Evolutionary conservation across 2,797 vertebrate genomes (phyloP).

Genomic region (Limnodromus scolopaceus): DNA sequence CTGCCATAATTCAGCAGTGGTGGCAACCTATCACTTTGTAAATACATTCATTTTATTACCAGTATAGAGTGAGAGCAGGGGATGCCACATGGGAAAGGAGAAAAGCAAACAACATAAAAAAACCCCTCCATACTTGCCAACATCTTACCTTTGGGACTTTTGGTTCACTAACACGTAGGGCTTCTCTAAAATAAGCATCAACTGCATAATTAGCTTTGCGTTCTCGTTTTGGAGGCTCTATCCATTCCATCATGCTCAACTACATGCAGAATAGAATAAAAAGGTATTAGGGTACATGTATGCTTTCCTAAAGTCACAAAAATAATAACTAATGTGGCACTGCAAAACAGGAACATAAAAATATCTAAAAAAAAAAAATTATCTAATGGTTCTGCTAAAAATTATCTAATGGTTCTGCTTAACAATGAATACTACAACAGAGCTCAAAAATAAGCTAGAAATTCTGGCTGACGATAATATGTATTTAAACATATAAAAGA

Average conservation of each 20-base stretch:
- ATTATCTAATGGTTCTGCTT: neutral
- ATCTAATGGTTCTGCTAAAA: neutral
- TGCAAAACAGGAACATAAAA: neutral
- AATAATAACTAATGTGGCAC: neutral
- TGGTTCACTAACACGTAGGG: slow-evolving; percentile 87
- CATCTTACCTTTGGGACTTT: slow-evolving; percentile 86
- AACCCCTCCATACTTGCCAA: neutral
- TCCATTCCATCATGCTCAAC: slow-evolving; percentile 89
- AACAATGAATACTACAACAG: neutral
- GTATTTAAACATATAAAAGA: neutral
- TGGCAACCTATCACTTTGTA: neutral
- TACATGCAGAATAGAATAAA: slow-evolving; percentile 49
- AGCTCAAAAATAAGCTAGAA: neutral
- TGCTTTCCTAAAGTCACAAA: neutral
- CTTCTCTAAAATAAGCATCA: slow-evolving; percentile 90
- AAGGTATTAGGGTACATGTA: neutral
- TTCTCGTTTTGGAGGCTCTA: slow-evolving; percentile 89
- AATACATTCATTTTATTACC: neutral
- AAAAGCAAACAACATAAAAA: neutral
- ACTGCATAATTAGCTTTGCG: slow-evolving; percentile 90
- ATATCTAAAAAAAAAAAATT: too few relatives aligned
- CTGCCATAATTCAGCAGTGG: neutral
- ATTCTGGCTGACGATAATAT: neutral
- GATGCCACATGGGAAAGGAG: neutral
- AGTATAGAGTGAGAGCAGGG: neutral